Evolutionary conservation across 2,888 invertebrate species (phyloP).

Genomic region (Parochlus steinenii): DNA sequence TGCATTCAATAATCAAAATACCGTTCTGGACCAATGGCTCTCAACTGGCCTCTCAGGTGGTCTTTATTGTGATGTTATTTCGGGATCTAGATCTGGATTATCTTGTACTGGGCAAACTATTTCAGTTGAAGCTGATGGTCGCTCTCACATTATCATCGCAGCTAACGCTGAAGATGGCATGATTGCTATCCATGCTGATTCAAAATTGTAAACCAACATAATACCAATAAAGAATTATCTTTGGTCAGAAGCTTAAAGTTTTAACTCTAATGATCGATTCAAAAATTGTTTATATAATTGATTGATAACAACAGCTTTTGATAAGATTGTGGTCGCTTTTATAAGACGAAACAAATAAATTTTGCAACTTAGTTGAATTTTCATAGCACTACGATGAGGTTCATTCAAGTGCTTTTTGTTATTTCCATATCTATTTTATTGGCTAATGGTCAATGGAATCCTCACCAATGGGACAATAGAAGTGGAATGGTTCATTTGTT

Average conservation of each 20-base stretch:
- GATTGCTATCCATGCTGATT: constrained; percentile 45
- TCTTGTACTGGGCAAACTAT: constrained; percentile 48
- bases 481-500: constrained; percentile 41
- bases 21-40: constrained; percentile 36
- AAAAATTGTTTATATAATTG: no score
- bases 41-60: constrained; percentile 58
- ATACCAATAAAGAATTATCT: neutral
- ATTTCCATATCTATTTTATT: no score
- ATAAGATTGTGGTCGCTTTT: no score
- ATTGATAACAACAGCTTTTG: no score
- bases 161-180: constrained; percentile 44
- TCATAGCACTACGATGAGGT: no score
- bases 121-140: constrained; percentile 39
- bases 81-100: constrained; percentile 41
- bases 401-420: no score
- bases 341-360: no score
- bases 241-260: neutral
- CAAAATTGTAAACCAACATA: constrained; percentile 1
- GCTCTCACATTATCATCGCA: constrained; percentile 37
- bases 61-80: constrained; percentile 70
- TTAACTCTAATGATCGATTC: neutral
- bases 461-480: constrained; percentile 29
- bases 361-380: no score
- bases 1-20: constrained; percentile 52
- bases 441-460: constrained; percentile 20